These are phyloP conservation scores for Napeogenes sylphis DNA, from an alignment of 2,888 invertebrate species.

Conservation along the genomic window DNA sequence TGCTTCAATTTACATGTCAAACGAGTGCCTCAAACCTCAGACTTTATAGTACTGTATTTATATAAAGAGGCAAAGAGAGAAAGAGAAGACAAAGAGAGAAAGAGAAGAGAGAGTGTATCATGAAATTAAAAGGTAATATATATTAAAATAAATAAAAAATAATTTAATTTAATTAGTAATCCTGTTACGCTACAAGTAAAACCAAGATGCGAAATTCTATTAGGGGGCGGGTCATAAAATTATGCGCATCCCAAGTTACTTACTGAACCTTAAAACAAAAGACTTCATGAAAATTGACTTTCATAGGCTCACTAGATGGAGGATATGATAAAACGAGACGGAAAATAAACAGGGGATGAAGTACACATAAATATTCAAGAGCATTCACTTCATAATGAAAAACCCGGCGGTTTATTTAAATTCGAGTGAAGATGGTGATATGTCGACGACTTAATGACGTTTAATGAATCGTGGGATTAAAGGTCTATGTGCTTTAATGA, in stretches of 20 bases:
- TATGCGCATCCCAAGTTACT: conserved; percentile 31
- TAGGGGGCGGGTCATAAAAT: conserved; percentile 27
- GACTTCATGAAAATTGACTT: conserved; percentile 41
- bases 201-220: conserved; percentile 16
- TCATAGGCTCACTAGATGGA: conserved; percentile 33
- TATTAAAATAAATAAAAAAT: too few relatives aligned
- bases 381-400: conserved; percentile 55
- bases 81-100: too few relatives aligned
- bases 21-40: conserved; percentile 25
- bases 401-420: conserved; percentile 52
- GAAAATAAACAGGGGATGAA: conserved; percentile 42
- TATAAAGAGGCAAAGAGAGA: background rate
- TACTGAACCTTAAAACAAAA: conserved; percentile 35
- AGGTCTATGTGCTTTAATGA: conserved; percentile 14
- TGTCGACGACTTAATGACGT: conserved; percentile 39
- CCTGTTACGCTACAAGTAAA: background rate
- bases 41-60: background rate
- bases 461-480: conserved; percentile 43
- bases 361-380: conserved; percentile 58
- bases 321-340: conserved; percentile 23
- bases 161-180: too few relatives aligned
- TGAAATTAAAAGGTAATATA: too few relatives aligned
- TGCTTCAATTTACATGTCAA: conserved; percentile 46
- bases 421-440: conserved; percentile 39
- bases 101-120: too few relatives aligned